Evolutionary conservation across 2,888 invertebrate species (phyloP), one percentile per base, ranked within the genome.

Genomic region (Meganola albula): DNA sequence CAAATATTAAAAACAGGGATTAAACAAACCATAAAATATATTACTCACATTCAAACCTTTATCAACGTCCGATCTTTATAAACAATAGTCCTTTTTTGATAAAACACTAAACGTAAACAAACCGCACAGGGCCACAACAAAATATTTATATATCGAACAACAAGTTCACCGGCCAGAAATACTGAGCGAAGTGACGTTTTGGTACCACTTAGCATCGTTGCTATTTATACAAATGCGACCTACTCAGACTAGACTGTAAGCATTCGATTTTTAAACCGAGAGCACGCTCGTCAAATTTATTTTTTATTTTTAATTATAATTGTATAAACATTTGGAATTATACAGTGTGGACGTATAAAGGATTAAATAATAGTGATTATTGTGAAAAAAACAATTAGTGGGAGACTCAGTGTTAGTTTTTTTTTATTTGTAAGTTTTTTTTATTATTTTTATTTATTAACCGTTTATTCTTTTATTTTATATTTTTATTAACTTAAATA

Each of bases 201-300:
- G 51, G n/a, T 51, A 46, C 46, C 51, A 54, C 56, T 55, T 52
- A 53, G 46, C 53, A 33, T 48, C 53, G 48, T 40, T 43, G 63
- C 75, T 78, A 77, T 78, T 76, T 72, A 78, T 78, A 78, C 71
- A 69, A 72, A 61, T 52, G 53, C 73, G 63, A 63, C 62, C 65
- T 52, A 61, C 61, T 62, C 63, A 29, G 38, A 23, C 48, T 41
- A 20, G 52, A 64, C 64, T 67, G 67, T 67, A 63, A 64, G 63
- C 62, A 72, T 63, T 69, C 55, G 53, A 58, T 58, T 51, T 57
- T 62, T 45, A 45, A 38, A 53, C 53, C 39, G 59, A 58, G 61
- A 62, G 63, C 74, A 63, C 68, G 68, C 53, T 60, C 48, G 45
- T 29, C 39, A 27, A 13, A 43, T 37, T 31, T 45, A 44, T 49